Evolutionary conservation across 2,888 invertebrate species (phyloP).

Genomic region (Drosophila monieri): DNA sequence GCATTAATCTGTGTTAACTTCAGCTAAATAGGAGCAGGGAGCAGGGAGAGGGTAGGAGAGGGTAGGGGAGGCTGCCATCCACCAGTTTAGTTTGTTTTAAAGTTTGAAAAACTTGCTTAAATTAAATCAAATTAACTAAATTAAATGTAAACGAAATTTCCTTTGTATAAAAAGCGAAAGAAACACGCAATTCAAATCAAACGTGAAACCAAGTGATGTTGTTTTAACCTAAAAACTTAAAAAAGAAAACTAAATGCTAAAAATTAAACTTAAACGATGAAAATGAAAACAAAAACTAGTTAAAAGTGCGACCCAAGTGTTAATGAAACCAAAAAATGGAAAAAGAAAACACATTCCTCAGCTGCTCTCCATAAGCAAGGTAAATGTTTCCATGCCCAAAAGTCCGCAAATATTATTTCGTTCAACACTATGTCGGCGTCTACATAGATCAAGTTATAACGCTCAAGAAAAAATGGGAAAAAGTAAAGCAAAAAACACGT

Average conservation of each 20-base stretch:
- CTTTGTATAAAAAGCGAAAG: constrained; percentile 53
- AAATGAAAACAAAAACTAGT: constrained; percentile 49
- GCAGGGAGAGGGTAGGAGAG: constrained; percentile 7
- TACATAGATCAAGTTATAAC: constrained; percentile 40
- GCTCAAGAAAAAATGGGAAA: constrained; percentile 5
- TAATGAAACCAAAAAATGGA: constrained; percentile 48
- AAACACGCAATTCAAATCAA: constrained; percentile 81
- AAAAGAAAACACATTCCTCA: constrained; percentile 53
- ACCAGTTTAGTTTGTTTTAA: constrained; percentile 43
- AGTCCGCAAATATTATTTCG: constrained; percentile 43
- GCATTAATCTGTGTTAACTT: constrained; percentile 82
- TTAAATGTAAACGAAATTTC: constrained; percentile 56
- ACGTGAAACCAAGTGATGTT: constrained; percentile 83
- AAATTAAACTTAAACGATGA: constrained; percentile 33
- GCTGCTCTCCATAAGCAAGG: constrained; percentile 68
- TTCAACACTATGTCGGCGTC: constrained; percentile 58
- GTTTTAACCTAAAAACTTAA: constrained; percentile 61
- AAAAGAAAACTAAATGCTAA: constrained; percentile 48
- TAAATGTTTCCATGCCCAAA: constrained; percentile 51
- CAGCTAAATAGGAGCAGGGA: constrained; percentile 46
- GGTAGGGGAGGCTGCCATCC: constrained; percentile 40
- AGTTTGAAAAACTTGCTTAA: constrained; percentile 48
- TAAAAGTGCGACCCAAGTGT: constrained; percentile 73
- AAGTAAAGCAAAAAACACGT: constrained; percentile 19
- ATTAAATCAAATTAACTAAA: constrained; percentile 47